A percentile compares a stretch with the other conserved stretches of the same genome.
Conservation (phyloP, 1,140 invertebrate genomes). For the Achroia grisella region DNA sequence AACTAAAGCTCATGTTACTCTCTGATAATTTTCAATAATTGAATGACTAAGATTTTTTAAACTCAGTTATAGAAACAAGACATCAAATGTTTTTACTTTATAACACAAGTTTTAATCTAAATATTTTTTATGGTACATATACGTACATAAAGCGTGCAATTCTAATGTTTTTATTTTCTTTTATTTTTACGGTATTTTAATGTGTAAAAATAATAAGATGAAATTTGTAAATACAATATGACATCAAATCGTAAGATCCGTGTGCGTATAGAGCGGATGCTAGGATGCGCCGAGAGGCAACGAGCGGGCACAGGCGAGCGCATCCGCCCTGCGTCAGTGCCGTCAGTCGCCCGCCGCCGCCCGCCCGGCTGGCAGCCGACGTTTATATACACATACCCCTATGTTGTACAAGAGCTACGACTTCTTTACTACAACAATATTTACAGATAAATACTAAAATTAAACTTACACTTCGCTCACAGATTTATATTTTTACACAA, state of each 20-base stretch:
- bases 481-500: slow-evolving; percentile 16
- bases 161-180: too few relatives aligned
- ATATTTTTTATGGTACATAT: too few relatives aligned
- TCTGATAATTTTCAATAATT: too few relatives aligned
- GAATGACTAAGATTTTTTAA: too few relatives aligned
- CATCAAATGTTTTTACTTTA: too few relatives aligned
- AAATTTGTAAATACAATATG: too few relatives aligned
- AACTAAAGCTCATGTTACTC: too few relatives aligned
- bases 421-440: slow-evolving; percentile 5
- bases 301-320: slow-evolving; percentile 42
- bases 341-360: slow-evolving; percentile 67
- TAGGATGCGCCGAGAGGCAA: slow-evolving; percentile 41
- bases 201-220: too few relatives aligned
- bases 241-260: slow-evolving; percentile 23
- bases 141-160: too few relatives aligned
- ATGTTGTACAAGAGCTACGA: slow-evolving; percentile 18
- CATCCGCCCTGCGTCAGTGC: slow-evolving; percentile 68
- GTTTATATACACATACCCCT: slow-evolving; percentile 11
- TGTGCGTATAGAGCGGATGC: slow-evolving; percentile 30
- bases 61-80: too few relatives aligned
- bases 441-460: slow-evolving; percentile 5
- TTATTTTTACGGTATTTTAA: too few relatives aligned
- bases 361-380: slow-evolving; percentile 58
- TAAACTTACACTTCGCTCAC: slow-evolving; percentile 11
- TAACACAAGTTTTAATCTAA: too few relatives aligned